Evolutionary conservation across 2,797 vertebrate genomes (phyloP), one percentile per base, ranked within the genome.

Genomic region (Neosilurus mollespiculum): DNA sequence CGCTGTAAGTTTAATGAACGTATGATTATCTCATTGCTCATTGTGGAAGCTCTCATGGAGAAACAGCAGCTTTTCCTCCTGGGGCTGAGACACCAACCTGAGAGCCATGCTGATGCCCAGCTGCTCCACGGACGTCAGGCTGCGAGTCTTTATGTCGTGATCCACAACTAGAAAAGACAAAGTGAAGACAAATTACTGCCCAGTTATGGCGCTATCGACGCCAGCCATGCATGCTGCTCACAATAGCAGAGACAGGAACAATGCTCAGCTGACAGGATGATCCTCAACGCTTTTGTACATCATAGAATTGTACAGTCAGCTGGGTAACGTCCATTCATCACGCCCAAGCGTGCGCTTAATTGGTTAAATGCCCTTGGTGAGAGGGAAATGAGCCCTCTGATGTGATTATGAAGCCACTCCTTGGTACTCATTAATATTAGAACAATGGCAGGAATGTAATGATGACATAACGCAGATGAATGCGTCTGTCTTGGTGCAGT

Each of bases 41-140:
- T 18, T 72, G 49, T 15, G 30, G 73, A 77, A n/a, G 20, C 34
- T n/a, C 10, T 15, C 43, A 51, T 16, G n/a, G 16, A 18, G 59
- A 37, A 59, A 37, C 73, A 76, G 54, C 18, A 58, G 54, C 58
- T 37, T 76, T 76, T 76, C 16, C 54, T 34, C 18, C 18, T 59
- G 73, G 26, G 54, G 11, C 26, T 37, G 73, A 76, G 59, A 53
- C 26, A 72, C 67, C 34, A 91, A 99, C 98, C 96, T 96, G 92
- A 98, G 87, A 90, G 96, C 94, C 90, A 93, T 93, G 90, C 94
- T 89, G 88, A 98, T 87, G 78, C 97, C 97, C 90, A 97, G 94
- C 88, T 95, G 94, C 81, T 97, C 95, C 87, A 96, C 89, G 77
- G 94, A 87, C 37, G 96, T 95, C 88, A 98, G 93, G 18, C 26